These are phyloP conservation scores for Xiphorhynchus erythropygius DNA, from an alignment of 2,797 vertebrate species.

Conservation along the genomic window DNA sequence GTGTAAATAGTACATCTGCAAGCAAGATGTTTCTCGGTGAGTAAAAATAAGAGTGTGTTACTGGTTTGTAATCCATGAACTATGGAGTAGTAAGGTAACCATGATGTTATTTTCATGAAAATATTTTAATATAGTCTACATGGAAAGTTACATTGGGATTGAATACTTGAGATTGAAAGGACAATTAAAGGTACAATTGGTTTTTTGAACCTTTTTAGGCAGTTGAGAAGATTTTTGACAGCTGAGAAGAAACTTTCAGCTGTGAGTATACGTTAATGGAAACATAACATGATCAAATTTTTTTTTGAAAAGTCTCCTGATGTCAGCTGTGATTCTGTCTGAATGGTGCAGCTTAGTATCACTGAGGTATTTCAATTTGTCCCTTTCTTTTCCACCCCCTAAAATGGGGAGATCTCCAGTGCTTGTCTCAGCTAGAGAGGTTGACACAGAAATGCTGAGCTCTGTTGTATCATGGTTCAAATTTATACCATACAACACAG, in stretches of 20 bases:
- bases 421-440: background rate
- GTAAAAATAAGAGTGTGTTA: background rate
- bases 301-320: background rate
- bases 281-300: background rate
- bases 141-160: background rate
- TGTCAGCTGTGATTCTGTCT: background rate
- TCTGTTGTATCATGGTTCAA: background rate
- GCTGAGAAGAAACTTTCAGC: background rate
- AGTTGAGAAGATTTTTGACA: background rate
- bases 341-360: background rate
- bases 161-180: background rate
- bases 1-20: background rate
- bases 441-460: background rate
- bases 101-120: background rate
- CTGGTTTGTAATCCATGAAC: background rate
- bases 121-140: background rate
- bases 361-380: background rate
- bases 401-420: background rate
- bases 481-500: background rate
- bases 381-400: background rate
- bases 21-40: background rate
- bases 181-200: background rate
- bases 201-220: background rate
- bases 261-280: background rate
- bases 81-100: background rate